phyloP scores from a whole-genome alignment of 2,113 vertebrate genomes.

The Tautogolabrus adspersus region DNA sequence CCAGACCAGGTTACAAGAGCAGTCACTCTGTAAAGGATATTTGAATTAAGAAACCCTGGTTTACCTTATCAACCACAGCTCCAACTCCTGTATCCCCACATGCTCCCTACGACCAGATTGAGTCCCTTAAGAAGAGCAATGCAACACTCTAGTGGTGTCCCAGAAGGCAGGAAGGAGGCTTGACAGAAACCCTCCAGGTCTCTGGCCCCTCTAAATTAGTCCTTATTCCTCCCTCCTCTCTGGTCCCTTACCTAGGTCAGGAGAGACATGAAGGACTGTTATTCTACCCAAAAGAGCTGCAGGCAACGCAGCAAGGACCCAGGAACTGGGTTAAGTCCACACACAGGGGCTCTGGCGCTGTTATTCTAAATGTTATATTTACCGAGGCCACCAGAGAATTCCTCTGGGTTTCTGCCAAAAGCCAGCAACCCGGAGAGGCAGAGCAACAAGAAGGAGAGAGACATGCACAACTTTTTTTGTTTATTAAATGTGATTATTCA shows the following conservation, averaged over 20 bases:
- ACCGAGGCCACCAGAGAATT: slow-evolving; percentile 82
- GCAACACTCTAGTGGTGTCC: slow-evolving; percentile 23
- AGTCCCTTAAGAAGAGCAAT: slow-evolving; percentile 29
- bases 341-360: slow-evolving; percentile 72
- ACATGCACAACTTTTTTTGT: slow-evolving; percentile 29
- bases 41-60: slow-evolving; percentile 33
- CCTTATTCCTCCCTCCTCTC: slow-evolving; percentile 62
- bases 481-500: slow-evolving; percentile 48
- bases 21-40: slow-evolving; percentile 22
- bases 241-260: slow-evolving; percentile 67
- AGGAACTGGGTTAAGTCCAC: slow-evolving; percentile 83
- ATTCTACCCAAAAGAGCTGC: slow-evolving; percentile 61
- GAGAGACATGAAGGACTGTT: slow-evolving; percentile 70
- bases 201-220: slow-evolving; percentile 61
- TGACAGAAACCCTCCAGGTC: slow-evolving; percentile 57
- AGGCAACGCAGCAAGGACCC: slow-evolving; percentile 74
- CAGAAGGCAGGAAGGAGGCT: slow-evolving; percentile 34
- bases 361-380: slow-evolving; percentile 84
- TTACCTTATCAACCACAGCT: slow-evolving; percentile 39
- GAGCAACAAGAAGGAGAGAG: slow-evolving; percentile 58
- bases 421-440: slow-evolving; percentile 62
- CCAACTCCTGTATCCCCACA: slow-evolving; percentile 32
- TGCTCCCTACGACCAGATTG: slow-evolving; percentile 56
- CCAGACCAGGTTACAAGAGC: slow-evolving; percentile 32
- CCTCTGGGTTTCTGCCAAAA: slow-evolving; percentile 80